These are phyloP conservation scores for Chaetodon trifascialis DNA, from an alignment of 2,113 vertebrate genomes.

Conservation along the genomic window DNA sequence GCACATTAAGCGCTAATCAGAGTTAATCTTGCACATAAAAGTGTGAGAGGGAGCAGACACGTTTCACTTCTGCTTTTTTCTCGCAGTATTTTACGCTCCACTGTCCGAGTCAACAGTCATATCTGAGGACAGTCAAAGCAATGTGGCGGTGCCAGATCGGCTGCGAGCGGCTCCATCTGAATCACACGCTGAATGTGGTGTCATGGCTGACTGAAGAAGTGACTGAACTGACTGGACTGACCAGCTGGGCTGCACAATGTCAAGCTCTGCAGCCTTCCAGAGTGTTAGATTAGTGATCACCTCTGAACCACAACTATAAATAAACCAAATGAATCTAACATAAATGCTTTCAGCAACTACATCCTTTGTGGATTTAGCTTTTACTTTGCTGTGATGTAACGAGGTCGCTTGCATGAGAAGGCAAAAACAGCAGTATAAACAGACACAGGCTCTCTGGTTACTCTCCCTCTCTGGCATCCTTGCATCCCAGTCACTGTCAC, in stretches of 20 bases:
- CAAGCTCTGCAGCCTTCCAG: not conserved
- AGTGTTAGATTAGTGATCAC: not conserved
- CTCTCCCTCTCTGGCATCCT: slow-evolving; percentile 12
- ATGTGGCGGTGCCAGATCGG: not conserved
- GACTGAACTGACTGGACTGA: slow-evolving; percentile 24
- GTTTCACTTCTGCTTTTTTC: slow-evolving; percentile 63
- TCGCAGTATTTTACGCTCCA: slow-evolving; percentile 31
- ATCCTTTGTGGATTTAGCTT: not conserved
- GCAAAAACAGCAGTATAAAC: not conserved
- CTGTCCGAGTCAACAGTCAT: slow-evolving; percentile 46
- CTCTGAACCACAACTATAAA: not conserved
- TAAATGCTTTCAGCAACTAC: not conserved
- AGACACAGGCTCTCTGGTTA: slow-evolving; percentile 2
- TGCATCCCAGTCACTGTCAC: slow-evolving; percentile 31
- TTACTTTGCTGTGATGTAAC: not conserved
- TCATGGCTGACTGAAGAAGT: slow-evolving; percentile 6
- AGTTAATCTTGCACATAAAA: slow-evolving; percentile 15
- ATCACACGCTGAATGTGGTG: not conserved
- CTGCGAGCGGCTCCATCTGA: slow-evolving; percentile 10
- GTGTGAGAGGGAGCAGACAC: slow-evolving; percentile 11
- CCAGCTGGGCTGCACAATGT: slow-evolving; percentile 27
- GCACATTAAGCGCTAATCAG: slow-evolving; percentile 29
- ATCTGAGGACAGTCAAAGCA: slow-evolving; percentile 21
- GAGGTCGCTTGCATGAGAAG: not conserved
- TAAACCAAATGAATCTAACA: not conserved